These are phyloP conservation scores for Melipona quadrifasciata DNA, from an alignment of 1,140 invertebrate species.

Conservation along the genomic window DNA sequence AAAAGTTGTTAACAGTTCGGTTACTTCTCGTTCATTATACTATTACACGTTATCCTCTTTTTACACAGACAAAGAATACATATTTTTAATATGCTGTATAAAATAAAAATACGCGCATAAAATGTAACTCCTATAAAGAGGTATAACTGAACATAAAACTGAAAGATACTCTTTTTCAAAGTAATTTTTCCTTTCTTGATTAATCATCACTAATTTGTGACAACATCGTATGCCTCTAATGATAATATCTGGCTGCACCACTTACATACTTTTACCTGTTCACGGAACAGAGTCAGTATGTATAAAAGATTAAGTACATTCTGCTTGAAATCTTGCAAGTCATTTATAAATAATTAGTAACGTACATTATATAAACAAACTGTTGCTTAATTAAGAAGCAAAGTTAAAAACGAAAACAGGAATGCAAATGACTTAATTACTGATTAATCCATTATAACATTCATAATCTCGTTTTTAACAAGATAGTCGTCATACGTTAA, in stretches of 20 bases:
- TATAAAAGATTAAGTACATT: constrained; percentile 32
- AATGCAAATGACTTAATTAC: not conserved
- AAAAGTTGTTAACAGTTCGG: not conserved
- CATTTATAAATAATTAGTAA: not conserved
- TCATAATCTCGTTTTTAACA: not conserved
- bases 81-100: not conserved
- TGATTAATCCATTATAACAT: not conserved
- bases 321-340: not conserved
- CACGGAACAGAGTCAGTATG: constrained; percentile 29
- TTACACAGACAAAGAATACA: not conserved
- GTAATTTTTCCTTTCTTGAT: not conserved
- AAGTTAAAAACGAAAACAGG: not conserved
- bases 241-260: constrained; percentile 35
- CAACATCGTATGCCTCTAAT: not conserved
- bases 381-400: constrained; percentile 1
- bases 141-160: not conserved
- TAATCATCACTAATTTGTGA: not conserved
- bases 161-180: not conserved
- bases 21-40: not conserved
- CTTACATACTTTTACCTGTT: constrained; percentile 5
- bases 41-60: not conserved
- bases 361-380: not conserved
- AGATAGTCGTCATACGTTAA: not conserved
- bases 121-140: not conserved
- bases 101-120: not conserved